phyloP scores from a whole-genome alignment of 2,888 invertebrate species.

The Drosophila algonquin region DNA sequence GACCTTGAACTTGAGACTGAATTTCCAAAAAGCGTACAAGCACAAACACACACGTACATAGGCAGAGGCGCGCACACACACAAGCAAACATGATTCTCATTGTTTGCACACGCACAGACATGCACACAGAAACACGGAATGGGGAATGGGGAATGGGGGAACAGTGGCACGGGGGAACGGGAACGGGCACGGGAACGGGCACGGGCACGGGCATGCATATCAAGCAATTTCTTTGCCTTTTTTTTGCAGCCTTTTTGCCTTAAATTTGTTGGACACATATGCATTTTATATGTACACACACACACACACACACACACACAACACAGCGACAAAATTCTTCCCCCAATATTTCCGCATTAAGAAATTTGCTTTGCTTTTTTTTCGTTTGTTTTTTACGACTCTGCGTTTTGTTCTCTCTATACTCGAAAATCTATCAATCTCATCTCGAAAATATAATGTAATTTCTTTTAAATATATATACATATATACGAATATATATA shows the following conservation, averaged over 20 bases:
- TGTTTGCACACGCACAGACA: slow-evolving; percentile 39
- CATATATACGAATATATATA: slow-evolving; percentile 14
- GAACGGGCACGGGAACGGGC: not conserved
- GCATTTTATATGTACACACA: slow-evolving; percentile 36
- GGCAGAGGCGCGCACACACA: slow-evolving; percentile 39
- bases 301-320: slow-evolving; percentile 21
- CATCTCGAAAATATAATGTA: slow-evolving; percentile 52
- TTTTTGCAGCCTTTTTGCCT: slow-evolving; percentile 12
- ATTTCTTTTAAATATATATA: slow-evolving; percentile 41
- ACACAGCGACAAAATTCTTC: slow-evolving; percentile 51
- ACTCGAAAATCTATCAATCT: slow-evolving; percentile 43
- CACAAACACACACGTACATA: slow-evolving; percentile 31
- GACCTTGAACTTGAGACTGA: slow-evolving; percentile 84
- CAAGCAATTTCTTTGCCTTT: slow-evolving; percentile 45
- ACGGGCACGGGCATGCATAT: slow-evolving; percentile 13
- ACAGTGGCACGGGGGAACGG: not conserved
- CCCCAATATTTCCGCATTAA: slow-evolving; percentile 77
- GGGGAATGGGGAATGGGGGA: not conserved
- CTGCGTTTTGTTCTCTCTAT: slow-evolving; percentile 49
- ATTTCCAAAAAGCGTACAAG: slow-evolving; percentile 84
- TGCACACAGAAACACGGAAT: slow-evolving; percentile 30
- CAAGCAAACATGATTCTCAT: slow-evolving; percentile 31
- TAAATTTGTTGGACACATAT: slow-evolving; percentile 31
- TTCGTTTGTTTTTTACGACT: slow-evolving; percentile 45
- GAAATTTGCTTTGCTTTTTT: slow-evolving; percentile 42